Evolutionary conservation across 2,797 vertebrate genomes (phyloP), one percentile per base, ranked within the genome.

Genomic region (Poecilia gillii): DNA sequence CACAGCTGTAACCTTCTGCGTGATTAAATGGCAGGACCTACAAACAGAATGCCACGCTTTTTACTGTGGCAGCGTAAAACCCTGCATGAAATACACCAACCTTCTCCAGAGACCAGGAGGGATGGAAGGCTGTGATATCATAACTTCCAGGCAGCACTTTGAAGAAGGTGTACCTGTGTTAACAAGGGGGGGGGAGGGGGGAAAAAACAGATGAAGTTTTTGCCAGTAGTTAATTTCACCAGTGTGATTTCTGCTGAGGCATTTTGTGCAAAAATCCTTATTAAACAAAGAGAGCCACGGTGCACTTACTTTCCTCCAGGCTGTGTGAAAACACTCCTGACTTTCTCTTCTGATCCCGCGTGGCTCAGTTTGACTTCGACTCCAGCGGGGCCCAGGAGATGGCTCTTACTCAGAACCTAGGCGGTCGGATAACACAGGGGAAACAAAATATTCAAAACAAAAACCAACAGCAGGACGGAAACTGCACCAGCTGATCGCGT

Each of bases 121-220:
- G 94, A 91, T 99, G 99, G 11, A 95, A 95, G 5, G 98, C 98
- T 79, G 96, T 95, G 85, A 99, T 97, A 89, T 98, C 97, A 75
- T 98, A 99, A 87, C 94, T 96, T 3, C 98, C 98, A 73, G 99
- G 99, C 55, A 98, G 97, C 46, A 99, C 98, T 96, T 97, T 99
- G 75, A 95, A 96, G 93, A 99, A 99, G 36, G 95, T 96, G 89
- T 97, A 99, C 85, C 99, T 99, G 92, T n/a, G 72, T 87, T 79
- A 88, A 8, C 23, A 18, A 33, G 77, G 7, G 41, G 75, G 33
- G 33, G 31, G n/a, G n/a, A n/a, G n/a, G n/a, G n/a, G n/a, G n/a
- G n/a, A 25, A 53, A 55, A 25, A n/a, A 55, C 16, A 8, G 6
- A 3, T 45, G 6, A 68, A 13, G 64, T 68, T 39, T 68, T 68